Percentiles rank a stretch among this genome's conserved stretches.
Evolutionary conservation across 2,888 invertebrate genomes (phyloP).

Genomic region (Agapostemon virescens): DNA sequence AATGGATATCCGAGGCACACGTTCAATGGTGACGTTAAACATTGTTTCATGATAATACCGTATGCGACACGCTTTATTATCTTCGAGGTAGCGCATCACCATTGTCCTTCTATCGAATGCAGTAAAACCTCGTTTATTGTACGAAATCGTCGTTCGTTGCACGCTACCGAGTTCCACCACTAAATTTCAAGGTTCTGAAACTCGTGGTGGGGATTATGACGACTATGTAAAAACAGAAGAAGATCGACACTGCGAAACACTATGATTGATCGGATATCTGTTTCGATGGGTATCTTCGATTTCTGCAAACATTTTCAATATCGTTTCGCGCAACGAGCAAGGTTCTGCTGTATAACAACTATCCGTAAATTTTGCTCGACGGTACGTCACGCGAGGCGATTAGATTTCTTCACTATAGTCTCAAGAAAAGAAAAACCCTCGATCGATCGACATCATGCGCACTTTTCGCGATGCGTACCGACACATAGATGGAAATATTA

Average conservation of each 20-base stretch:
- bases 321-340: not conserved
- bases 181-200: not conserved
- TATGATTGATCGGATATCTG: not conserved
- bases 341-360: not conserved
- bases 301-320: not conserved
- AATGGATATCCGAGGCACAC: conserved; percentile 16
- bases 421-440: conserved; percentile 17
- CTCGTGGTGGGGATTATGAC: not conserved
- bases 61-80: not conserved
- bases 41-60: conserved; percentile 2
- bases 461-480: conserved; percentile 35
- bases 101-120: conserved; percentile 5
- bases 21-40: conserved; percentile 2
- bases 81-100: not conserved
- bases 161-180: not conserved
- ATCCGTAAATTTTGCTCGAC: not conserved
- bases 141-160: not conserved
- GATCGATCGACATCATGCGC: conserved; percentile 51
- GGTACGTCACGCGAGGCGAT: not conserved
- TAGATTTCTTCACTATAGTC: not conserved
- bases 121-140: not conserved
- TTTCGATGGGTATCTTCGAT: not conserved
- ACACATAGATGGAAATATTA: conserved; percentile 42
- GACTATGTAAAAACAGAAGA: not conserved
- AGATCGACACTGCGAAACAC: not conserved